phyloP scores from a whole-genome alignment of 2,797 vertebrate species.

The Muscicapa comitata region DNA sequence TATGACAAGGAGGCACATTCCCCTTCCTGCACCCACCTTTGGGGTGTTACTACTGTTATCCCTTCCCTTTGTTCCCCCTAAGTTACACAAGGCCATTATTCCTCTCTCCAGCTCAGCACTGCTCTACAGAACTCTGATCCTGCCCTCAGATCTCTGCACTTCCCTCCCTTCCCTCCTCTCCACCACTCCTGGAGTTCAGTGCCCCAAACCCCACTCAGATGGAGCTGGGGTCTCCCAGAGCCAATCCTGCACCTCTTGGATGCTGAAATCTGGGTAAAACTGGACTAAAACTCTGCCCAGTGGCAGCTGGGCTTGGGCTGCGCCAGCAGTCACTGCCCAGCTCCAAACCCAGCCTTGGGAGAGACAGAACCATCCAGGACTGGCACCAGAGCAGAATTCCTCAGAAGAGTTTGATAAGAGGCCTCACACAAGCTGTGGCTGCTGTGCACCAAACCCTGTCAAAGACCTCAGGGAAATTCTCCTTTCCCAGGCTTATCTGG shows the following conservation, averaged over 20 bases:
- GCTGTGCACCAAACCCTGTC: background rate
- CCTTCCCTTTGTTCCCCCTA: background rate
- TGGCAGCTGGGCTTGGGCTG: background rate
- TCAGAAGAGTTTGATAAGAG: background rate
- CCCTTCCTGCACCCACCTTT: background rate
- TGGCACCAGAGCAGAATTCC: background rate
- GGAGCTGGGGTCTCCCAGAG: background rate
- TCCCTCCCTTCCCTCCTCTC: background rate
- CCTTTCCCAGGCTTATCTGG: too few species aligned
- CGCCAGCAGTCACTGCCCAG: background rate
- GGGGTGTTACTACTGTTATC: background rate
- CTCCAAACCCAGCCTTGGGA: background rate
- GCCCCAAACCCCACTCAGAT: background rate
- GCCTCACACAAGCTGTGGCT: background rate
- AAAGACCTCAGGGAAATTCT: background rate
- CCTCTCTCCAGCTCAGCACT: background rate
- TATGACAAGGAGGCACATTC: background rate
- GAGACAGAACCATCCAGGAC: background rate
- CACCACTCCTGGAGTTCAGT: background rate
- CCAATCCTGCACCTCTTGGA: background rate
- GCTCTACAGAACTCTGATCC: background rate
- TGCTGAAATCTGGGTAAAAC: fast-evolving
- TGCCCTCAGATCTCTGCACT: background rate
- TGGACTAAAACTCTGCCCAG: background rate
- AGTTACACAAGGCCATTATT: background rate